phyloP scores from a whole-genome alignment of 1,140 invertebrate species.

The Cydia amplana region DNA sequence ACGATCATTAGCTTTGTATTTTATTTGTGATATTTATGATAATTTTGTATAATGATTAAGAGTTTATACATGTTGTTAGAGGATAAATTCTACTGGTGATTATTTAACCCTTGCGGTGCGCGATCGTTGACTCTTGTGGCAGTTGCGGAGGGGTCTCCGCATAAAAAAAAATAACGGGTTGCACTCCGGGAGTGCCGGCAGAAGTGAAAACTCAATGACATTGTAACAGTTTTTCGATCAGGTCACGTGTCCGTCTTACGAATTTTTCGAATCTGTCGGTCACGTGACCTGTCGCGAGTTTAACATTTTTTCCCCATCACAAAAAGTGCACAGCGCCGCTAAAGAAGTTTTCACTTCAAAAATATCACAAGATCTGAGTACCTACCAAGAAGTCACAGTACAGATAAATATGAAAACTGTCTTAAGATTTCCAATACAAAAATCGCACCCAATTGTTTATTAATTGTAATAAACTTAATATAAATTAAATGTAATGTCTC shows the following conservation, averaged over 20 bases:
- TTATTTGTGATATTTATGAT: constrained; percentile 75
- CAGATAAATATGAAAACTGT: neutral
- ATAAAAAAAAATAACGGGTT: neutral
- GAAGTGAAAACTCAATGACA: too few species aligned
- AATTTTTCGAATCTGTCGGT: too few species aligned
- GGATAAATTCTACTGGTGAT: constrained; percentile 66
- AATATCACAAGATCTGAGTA: constrained; percentile 1
- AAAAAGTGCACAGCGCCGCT: too few species aligned
- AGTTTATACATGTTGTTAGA: constrained; percentile 71
- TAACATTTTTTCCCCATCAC: too few species aligned
- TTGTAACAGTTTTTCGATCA: too few species aligned
- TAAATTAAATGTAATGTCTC: constrained; percentile 1
- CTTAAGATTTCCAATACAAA: neutral
- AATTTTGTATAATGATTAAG: constrained; percentile 71
- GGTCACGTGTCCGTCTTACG: too few species aligned
- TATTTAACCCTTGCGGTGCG: constrained; percentile 51
- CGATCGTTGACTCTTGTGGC: constrained; percentile 51
- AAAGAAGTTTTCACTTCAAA: too few species aligned
- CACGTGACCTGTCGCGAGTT: too few species aligned
- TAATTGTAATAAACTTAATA: neutral
- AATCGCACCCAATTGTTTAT: neutral
- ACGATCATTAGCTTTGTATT: constrained; percentile 53
- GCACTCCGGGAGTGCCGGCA: too few species aligned
- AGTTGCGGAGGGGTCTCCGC: constrained; percentile 36
- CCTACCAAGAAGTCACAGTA: neutral